Evolutionary conservation across 1,140 invertebrate genomes (phyloP), one percentile per base, ranked within the genome.

Genomic region (Drosophila pseudoobscura): DNA sequence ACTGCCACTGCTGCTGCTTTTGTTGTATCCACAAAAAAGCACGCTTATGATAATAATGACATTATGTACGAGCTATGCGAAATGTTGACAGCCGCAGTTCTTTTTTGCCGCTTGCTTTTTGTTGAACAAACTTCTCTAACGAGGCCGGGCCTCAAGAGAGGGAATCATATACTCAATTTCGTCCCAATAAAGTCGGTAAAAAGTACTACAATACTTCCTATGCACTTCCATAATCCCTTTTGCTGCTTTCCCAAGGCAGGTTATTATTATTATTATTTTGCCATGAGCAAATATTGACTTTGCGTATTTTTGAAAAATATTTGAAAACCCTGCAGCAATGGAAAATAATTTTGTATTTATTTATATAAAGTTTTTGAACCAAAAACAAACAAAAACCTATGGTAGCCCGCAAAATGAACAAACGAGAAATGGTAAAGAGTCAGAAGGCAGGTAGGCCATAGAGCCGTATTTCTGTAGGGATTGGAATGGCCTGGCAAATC

Each of bases 11-110:
- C 35, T 61, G 54, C 75, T 73, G 65, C 72, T 88, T 66, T 83
- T 88, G 83, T 88, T 88, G 83, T 79, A 89, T 88, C 84, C 84
- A 88, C 84, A 88, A 88, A 89, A 88, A 88, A 88, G 83, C 84
- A 88, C 83, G 79, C 84, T 83, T 89, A 88, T 77, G 80, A 88
- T 88, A 88, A 88, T 87, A 87, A 87, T 87, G 78, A 61, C 83
- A 87, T 85, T 85, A 80, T 75, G 68, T 88, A 71, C 69, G 62
- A 71, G 20, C 20, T 71, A 26, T 26, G 24, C 45, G 51, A 61
- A 71, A 66, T 54, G 53, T 55, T 78, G 47, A n/a, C 45, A 61
- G 50, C 60, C 35, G 49, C 71, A 80, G 55, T 77, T 35, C 45
- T 70, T 74, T 53, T 55, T 31, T 45, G 60, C 47, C 22, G 51